Conservation (phyloP, 2,797 vertebrate species). For the Poeciliopsis paucimaculata region DNA sequence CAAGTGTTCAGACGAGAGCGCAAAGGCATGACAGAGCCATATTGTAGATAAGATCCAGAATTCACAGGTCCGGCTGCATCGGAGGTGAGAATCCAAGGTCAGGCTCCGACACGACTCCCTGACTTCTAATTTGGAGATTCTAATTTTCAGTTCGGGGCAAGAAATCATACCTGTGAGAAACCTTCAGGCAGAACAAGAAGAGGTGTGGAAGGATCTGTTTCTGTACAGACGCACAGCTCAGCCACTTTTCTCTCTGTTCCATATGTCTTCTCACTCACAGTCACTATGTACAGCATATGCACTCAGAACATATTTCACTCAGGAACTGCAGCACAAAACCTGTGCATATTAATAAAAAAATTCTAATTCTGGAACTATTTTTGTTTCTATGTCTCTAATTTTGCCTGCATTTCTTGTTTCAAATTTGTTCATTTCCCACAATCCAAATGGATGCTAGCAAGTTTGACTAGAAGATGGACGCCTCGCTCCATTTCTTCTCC, state of each 20-base stretch:
- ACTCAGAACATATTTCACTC: not conserved
- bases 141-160: conserved; percentile 85
- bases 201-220: conserved; percentile 84
- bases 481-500: too few species aligned
- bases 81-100: conserved; percentile 83
- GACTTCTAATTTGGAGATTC: conserved; percentile 84
- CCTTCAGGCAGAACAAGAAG: conserved; percentile 81
- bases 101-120: conserved; percentile 80
- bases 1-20: conserved; percentile 14
- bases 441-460: too few species aligned
- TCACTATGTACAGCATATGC: not conserved
- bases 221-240: conserved; percentile 46
- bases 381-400: not conserved
- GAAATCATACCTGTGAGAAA: conserved; percentile 87
- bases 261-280: conserved; percentile 21
- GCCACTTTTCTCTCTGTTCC: conserved; percentile 42
- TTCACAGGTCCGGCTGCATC: conserved; percentile 75
- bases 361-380: not conserved
- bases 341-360: not conserved
- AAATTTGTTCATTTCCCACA: too few species aligned
- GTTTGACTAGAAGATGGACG: too few species aligned
- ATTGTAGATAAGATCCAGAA: conserved; percentile 58
- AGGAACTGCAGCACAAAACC: not conserved
- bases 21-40: conserved; percentile 32
- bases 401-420: not conserved